Evolutionary conservation across 2,113 vertebrate species (phyloP).

Genomic region (Dendropsophus ebraccatus): DNA sequence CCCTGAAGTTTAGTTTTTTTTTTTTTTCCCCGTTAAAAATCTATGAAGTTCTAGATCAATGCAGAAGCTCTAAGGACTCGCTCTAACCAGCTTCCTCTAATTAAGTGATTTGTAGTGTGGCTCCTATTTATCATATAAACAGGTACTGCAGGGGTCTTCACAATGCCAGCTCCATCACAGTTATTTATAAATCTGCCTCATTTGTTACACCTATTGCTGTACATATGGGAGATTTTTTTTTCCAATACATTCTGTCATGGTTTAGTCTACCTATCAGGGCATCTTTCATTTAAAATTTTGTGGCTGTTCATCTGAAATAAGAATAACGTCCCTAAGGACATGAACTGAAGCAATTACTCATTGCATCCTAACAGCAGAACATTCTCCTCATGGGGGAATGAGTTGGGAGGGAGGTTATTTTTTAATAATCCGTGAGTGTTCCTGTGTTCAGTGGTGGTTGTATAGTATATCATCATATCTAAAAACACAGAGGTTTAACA

Average conservation of each 20-base stretch:
- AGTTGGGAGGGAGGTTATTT: constrained; percentile 11
- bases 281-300: constrained; percentile 28
- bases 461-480: not conserved
- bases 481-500: not conserved
- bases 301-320: constrained; percentile 35
- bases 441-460: not conserved
- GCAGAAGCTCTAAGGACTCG: constrained; percentile 13
- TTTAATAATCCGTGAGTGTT: not conserved
- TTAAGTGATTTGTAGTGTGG: constrained; percentile 30
- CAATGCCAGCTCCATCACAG: constrained; percentile 10
- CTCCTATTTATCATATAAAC: constrained; percentile 34
- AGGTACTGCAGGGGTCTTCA: constrained; percentile 30
- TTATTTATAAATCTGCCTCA: constrained; percentile 35
- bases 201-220: constrained; percentile 31
- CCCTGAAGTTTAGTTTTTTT: not conserved
- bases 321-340: constrained; percentile 31
- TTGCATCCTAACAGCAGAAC: constrained; percentile 24
- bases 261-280: constrained; percentile 21
- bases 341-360: constrained; percentile 29
- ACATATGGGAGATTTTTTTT: not conserved
- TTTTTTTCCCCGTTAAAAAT: not conserved
- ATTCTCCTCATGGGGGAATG: not conserved
- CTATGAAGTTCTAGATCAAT: constrained; percentile 23
- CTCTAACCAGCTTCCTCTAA: constrained; percentile 23
- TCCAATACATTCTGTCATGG: constrained; percentile 32